A percentile compares a stretch with the other conserved stretches of the same genome.
These are phyloP conservation scores for Spodoptera littoralis DNA, from an alignment of 2,888 invertebrate species.

Conservation along the genomic window DNA sequence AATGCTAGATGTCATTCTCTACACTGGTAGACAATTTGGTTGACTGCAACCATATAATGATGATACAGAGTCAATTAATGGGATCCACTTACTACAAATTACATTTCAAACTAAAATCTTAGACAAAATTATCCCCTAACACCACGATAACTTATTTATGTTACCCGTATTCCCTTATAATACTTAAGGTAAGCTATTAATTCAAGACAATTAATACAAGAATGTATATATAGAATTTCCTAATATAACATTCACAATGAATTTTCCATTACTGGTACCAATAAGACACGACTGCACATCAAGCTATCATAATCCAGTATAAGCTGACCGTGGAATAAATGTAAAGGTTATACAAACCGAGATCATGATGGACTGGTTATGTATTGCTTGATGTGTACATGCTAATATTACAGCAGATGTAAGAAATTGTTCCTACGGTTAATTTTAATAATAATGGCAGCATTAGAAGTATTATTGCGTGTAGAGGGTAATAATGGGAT, in stretches of 20 bases:
- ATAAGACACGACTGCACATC: background rate
- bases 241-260: conserved; percentile 68
- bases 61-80: too few relatives aligned
- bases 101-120: background rate
- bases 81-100: too few relatives aligned
- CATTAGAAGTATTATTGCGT: conserved; percentile 22
- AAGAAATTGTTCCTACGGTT: conserved; percentile 37
- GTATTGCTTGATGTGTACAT: conserved; percentile 27
- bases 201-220: conserved; percentile 62
- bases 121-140: conserved; percentile 42
- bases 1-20: too few relatives aligned
- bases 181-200: conserved; percentile 53
- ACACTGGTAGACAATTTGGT: too few relatives aligned
- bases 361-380: too few relatives aligned
- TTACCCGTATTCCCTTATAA: conserved; percentile 13
- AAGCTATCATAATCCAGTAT: too few relatives aligned
- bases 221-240: conserved; percentile 62
- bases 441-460: conserved; percentile 28
- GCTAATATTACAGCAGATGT: conserved; percentile 51
- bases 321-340: conserved; percentile 17
- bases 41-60: too few relatives aligned
- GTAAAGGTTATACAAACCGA: too few relatives aligned
- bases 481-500: conserved; percentile 17
- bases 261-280: conserved; percentile 62
- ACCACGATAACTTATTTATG: conserved; percentile 29